Evolutionary conservation across 2,888 invertebrate species (phyloP), one percentile per base, ranked within the genome.

Genomic region (Ariolimax columbianus): DNA sequence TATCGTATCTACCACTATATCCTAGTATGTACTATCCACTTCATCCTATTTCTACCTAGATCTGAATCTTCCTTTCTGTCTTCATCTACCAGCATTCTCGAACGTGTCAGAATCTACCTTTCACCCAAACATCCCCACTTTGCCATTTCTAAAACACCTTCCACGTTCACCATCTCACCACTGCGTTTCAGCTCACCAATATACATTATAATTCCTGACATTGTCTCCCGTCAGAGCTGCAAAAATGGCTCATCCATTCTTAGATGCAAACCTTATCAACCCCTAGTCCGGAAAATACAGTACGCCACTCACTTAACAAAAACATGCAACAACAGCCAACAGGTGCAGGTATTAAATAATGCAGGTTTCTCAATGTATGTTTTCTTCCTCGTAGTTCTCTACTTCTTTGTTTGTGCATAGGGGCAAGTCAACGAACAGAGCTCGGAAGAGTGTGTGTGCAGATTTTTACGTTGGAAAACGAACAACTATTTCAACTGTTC

Each of bases 271-370:
- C 51, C 75, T 75, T 51, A 75, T 51, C 33, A 19, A 19, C 19
- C 51, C 51, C 3, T n/a, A 19, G 72, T 26, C 26, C 0, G 72
- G 38, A 19, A 72, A 26, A 19, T 3, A 40, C 26, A 40, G 72
- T 6, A 72, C 40, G 40, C 40, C 72, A 72, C 38, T 26, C 23
- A 72, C 72, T 72, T 14, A 40, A 72, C 55, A 55, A 17, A 17
- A 17, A 55, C 6, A 55, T 7, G 47, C 47, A 47, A 47, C 9
- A n/a, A n/a, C n/a, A n/a, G n/a, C n/a, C n/a, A 30, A 75, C 51
- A 51, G 75, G 51, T 75, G 51, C 75, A 73, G 75, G 30, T 51
- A 47, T 73, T 47, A n/a, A 73, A 73, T 30, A 43, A n/a, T 47
- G 19, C 14, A 3, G 55, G 23, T 19, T 36, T 33, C 36, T 33